Conservation (phyloP, 2,888 invertebrate genomes). For the Agonopterix arenella region DNA sequence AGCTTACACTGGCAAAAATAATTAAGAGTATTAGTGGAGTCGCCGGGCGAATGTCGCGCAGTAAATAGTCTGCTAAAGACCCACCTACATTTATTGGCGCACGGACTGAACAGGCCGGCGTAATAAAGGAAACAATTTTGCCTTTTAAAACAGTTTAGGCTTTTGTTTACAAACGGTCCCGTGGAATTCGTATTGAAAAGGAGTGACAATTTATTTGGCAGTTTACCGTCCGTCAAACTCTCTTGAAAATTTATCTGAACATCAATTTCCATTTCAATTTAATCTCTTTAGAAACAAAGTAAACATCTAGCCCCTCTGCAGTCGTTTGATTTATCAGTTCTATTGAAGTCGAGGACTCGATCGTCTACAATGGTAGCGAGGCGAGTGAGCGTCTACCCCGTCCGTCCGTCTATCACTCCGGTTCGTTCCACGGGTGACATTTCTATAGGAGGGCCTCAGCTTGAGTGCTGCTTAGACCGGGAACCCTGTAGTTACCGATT, state of each 20-base stretch:
- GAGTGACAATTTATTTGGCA: neutral
- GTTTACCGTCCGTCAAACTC: neutral
- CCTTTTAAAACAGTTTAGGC: conserved; percentile 49
- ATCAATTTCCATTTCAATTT: conserved; percentile 1
- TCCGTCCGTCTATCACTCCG: conserved; percentile 20
- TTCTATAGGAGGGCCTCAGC: conserved; percentile 16
- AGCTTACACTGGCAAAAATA: conserved; percentile 74
- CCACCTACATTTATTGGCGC: conserved; percentile 72
- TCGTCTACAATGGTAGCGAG: neutral
- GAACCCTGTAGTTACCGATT: conserved; percentile 22
- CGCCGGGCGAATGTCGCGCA: conserved; percentile 64
- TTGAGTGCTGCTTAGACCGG: conserved; percentile 13
- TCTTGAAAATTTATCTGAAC: neutral
- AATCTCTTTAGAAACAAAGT: neutral
- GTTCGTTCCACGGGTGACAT: conserved; percentile 15
- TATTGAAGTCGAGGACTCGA: conserved; percentile 2
- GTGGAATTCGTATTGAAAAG: neutral
- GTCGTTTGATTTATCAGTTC: neutral
- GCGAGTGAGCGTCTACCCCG: neutral
- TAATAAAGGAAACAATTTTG: conserved; percentile 67
- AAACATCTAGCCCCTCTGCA: neutral
- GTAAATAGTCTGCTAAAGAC: conserved; percentile 73
- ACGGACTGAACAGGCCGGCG: conserved; percentile 49
- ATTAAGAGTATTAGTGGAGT: conserved; percentile 73
- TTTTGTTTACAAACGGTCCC: conserved; percentile 40